A percentile compares a stretch with the other conserved stretches of the same genome.
Conservation (phyloP, 2,797 vertebrate species). For the Allobates femoralis region DNA sequence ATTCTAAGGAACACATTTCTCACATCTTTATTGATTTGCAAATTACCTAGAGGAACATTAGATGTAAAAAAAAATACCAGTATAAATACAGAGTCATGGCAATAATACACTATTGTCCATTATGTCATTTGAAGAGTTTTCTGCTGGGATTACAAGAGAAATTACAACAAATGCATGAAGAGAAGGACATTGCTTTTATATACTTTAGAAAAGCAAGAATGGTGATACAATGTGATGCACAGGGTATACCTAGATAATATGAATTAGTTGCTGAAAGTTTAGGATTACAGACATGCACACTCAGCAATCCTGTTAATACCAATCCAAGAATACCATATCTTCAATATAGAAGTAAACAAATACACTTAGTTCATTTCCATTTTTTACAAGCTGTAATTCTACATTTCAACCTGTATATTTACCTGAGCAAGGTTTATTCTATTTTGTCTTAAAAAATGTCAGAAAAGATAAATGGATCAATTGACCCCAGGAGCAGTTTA, state of each 20-base stretch:
- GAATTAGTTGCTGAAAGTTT: no score
- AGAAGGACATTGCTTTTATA: neutral
- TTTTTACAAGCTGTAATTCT: neutral
- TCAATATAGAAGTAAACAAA: neutral
- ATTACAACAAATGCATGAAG: neutral
- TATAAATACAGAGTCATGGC: neutral
- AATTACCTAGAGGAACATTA: neutral
- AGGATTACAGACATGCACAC: neutral
- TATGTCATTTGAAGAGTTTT: neutral
- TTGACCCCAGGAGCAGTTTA: constrained; percentile 82
- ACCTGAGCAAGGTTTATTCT: constrained; percentile 80
- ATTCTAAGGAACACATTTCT: neutral
- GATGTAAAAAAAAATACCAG: neutral
- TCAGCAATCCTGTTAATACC: neutral
- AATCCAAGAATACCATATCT: neutral
- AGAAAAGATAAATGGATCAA: constrained; percentile 82
- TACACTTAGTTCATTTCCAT: neutral
- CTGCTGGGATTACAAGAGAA: neutral
- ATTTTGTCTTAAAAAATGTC: constrained; percentile 80
- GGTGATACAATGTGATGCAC: neutral
- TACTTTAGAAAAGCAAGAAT: neutral
- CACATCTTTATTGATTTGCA: neutral
- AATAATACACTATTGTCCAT: neutral
- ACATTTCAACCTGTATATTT: constrained; percentile 65
- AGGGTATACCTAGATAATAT: neutral